Base-by-base conservation (phyloP, 2,888 invertebrate genomes). In the Drosophila lutescens region DNA sequence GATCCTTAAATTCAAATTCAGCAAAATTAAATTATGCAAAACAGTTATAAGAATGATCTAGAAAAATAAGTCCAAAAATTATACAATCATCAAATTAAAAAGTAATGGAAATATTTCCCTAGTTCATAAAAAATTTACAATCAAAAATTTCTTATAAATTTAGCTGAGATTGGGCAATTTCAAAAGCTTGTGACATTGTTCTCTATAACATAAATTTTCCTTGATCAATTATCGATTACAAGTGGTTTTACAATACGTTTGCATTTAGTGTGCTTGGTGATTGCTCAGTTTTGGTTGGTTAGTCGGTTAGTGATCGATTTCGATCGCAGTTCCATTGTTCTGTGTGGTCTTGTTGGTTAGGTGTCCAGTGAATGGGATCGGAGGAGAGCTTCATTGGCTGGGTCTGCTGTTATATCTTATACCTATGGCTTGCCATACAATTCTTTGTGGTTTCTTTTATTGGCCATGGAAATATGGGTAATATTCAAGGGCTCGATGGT, bases 321-420 rank as follows among this genome's bases (percentile, higher is more conserved):
- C 49, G 49, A 57, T 62, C 49, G 60, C 62, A 62, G 62, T 62
- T 63, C 40, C 40, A 13, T 56, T 44, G 55, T 46, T 56, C 55
- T 47, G 8, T 17, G 23, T 56, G 58, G 56, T 30, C 41, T 60
- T 43, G 26, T 41, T 41, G 41, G 61, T 30, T 9, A 30, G 30
- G 30, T 30, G 36, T 20, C 10, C 12, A n/a, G 15, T 40, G 50
- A n/a, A 8, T 53, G 23, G 23, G 26, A 23, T 23, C 26, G 26
- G 30, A 30, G 60, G 43, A 23, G 50, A 46, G 61, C 60, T 46
- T 60, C 23, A 44, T 59, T 34, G 34, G 44, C 43, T 44, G 17
- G 49, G 32, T 49, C 32, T 49, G 15, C 17, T 32, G 47, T 32
- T 60, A 34, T 56, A 10, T 53, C 44, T 44, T 65, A 65, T 40